Conservation (phyloP, 2,888 invertebrate species). For the Noctua comes region DNA sequence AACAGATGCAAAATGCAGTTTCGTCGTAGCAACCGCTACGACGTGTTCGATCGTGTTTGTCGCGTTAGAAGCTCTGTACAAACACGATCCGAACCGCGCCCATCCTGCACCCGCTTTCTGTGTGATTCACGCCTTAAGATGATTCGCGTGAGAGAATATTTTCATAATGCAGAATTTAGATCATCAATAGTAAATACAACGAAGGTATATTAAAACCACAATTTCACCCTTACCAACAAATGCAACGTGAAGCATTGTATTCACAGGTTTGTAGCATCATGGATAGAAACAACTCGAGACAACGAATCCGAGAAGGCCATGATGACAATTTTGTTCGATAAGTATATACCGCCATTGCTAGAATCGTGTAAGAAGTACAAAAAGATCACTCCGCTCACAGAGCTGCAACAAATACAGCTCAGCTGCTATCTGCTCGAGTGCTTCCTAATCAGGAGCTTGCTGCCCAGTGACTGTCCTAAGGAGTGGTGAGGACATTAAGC, state of each 20-base stretch:
- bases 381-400: constrained; percentile 97
- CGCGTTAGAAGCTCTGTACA: too few species aligned
- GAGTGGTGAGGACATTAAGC: constrained; percentile 92
- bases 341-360: constrained; percentile 96
- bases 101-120: background rate
- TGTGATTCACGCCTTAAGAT: background rate
- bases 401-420: constrained; percentile 97
- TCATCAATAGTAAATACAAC: background rate
- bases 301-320: constrained; percentile 94
- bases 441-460: constrained; percentile 94
- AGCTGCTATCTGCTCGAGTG: constrained; percentile 96
- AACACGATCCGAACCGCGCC: too few species aligned
- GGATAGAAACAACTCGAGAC: constrained; percentile 95
- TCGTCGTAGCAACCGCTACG: too few species aligned
- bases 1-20: too few species aligned
- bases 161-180: background rate
- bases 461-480: constrained; percentile 97
- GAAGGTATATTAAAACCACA: background rate
- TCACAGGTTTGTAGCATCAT: constrained; percentile 95
- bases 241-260: background rate
- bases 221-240: background rate
- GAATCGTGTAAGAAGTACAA: constrained; percentile 95
- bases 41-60: too few species aligned
- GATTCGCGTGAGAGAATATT: background rate
- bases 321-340: constrained; percentile 96